These are phyloP conservation scores for Nesoenas mayeri DNA, from an alignment of 2,113 vertebrate genomes.

Conservation along the genomic window DNA sequence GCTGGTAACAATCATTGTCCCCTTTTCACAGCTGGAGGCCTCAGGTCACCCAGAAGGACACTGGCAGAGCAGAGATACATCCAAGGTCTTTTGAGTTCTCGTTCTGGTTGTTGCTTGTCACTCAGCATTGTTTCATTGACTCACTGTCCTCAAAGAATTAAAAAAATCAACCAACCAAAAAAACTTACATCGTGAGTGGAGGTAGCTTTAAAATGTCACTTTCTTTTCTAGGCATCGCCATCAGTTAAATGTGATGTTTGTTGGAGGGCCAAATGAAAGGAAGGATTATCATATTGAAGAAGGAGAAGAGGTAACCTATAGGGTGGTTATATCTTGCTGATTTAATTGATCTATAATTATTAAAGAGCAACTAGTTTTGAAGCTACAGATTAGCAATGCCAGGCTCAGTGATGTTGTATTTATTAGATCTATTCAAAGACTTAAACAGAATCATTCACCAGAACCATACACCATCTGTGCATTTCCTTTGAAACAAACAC, in stretches of 20 bases:
- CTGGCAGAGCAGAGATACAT: neutral
- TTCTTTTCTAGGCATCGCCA: conserved; percentile 76
- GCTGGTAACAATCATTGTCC: neutral
- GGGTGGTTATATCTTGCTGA: neutral
- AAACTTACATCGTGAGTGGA: neutral
- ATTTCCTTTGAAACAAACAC: neutral
- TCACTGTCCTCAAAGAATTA: neutral
- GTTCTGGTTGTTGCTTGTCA: neutral
- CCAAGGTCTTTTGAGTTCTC: neutral
- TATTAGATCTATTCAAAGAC: neutral
- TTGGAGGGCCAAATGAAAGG: conserved; percentile 93
- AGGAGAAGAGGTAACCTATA: conserved; percentile 92
- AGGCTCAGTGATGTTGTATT: neutral
- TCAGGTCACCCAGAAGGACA: neutral
- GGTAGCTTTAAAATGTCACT: neutral
- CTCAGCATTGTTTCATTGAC: neutral
- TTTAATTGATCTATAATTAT: neutral
- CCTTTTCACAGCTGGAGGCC: neutral
- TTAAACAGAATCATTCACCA: neutral
- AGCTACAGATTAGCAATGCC: neutral
- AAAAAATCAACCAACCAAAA: neutral
- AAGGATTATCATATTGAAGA: conserved; percentile 98
- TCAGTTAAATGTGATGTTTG: conserved; percentile 94
- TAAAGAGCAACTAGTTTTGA: neutral
- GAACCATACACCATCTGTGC: neutral